Conservation (phyloP, 2,888 invertebrate genomes). For the Lissonota sp. region DNA sequence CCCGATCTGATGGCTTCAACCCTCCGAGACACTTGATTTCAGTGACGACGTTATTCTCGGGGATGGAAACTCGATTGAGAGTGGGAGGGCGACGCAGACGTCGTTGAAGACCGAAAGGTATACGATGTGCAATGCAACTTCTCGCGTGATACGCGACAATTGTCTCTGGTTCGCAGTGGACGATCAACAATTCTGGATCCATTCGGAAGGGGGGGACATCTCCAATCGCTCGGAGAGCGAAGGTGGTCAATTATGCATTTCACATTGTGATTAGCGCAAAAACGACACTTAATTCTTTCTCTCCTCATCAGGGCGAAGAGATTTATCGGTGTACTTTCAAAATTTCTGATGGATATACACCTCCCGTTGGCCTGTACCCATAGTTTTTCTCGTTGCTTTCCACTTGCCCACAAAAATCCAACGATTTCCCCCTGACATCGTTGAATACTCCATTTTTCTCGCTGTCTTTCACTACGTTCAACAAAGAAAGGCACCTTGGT, state of each 20-base stretch:
- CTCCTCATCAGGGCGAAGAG: neutral
- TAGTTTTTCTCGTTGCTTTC: neutral
- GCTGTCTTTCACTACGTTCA: neutral
- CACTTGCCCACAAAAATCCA: neutral
- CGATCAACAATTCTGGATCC: conserved; percentile 7
- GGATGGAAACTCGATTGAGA: neutral
- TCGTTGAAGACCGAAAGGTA: conserved; percentile 34
- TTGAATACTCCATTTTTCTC: neutral
- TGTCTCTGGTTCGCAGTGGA: neutral
- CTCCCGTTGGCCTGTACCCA: neutral
- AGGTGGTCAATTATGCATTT: neutral
- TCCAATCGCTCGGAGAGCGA: neutral
- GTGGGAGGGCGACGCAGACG: conserved; percentile 10
- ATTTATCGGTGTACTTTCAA: conserved; percentile 5
- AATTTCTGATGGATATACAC: conserved; percentile 10
- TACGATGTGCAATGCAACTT: conserved; percentile 8
- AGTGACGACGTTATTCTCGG: conserved; percentile 20
- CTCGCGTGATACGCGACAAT: neutral
- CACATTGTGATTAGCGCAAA: neutral
- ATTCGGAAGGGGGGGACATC: neutral
- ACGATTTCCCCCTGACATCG: conserved; percentile 1
- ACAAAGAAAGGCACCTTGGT: conserved; percentile 21
- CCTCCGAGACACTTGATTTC: conserved; percentile 28
- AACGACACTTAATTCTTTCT: neutral
- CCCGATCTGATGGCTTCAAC: neutral